A percentile compares a stretch with the other conserved stretches of the same genome.
Evolutionary conservation across 2,888 invertebrate genomes (phyloP).

Genomic region (Drosophila multiciliata): DNA sequence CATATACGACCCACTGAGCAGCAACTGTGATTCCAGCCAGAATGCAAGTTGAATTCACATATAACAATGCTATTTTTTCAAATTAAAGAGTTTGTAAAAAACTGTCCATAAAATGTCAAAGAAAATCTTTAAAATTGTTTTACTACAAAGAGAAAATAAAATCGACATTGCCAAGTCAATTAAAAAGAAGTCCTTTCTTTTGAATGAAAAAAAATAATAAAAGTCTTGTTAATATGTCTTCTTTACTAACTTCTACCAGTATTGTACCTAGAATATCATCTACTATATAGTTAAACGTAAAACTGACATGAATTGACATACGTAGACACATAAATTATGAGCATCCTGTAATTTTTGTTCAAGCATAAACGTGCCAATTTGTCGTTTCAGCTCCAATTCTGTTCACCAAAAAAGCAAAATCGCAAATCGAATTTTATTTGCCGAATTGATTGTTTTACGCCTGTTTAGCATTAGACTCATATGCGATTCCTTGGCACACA

Average conservation of each 20-base stretch:
- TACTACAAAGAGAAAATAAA: neutral
- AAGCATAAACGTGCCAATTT: slow-evolving; percentile 66
- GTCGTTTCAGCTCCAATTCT: slow-evolving; percentile 49
- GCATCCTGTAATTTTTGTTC: slow-evolving; percentile 38
- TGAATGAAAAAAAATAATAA: neutral
- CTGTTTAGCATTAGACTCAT: slow-evolving; percentile 64
- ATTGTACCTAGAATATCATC: neutral
- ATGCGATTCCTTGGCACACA: slow-evolving; percentile 54
- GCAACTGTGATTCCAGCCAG: slow-evolving; percentile 18
- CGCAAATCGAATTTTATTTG: slow-evolving; percentile 78
- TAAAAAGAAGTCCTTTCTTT: neutral
- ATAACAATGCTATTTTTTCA: neutral
- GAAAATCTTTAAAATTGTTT: neutral
- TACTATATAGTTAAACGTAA: neutral
- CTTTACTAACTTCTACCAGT: neutral
- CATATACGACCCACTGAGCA: slow-evolving; percentile 56
- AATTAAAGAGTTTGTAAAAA: neutral
- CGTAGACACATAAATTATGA: slow-evolving; percentile 50
- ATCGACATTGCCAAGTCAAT: neutral
- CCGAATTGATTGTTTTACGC: slow-evolving; percentile 77
- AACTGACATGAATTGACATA: slow-evolving; percentile 26
- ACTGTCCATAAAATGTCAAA: neutral
- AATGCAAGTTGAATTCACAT: slow-evolving; percentile 10
- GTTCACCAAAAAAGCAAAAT: slow-evolving; percentile 48
- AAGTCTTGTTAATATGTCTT: neutral